Conservation (phyloP, 2,888 invertebrate genomes). For the Papilio gigon region DNA sequence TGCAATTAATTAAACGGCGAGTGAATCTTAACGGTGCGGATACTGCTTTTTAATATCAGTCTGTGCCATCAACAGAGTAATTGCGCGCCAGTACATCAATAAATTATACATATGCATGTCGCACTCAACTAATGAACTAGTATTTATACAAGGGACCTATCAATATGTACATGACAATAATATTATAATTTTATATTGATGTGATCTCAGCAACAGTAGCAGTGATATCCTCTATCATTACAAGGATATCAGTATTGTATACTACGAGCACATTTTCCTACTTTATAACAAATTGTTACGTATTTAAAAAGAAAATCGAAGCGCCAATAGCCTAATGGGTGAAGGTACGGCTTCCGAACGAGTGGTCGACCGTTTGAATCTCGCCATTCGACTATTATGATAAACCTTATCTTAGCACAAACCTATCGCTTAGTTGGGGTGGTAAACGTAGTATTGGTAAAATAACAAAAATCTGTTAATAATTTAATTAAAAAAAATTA, state of each 20-base stretch:
- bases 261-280: neutral
- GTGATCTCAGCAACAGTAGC: neutral
- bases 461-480: too few species aligned
- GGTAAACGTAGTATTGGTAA: too few species aligned
- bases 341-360: too few species aligned
- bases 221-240: neutral
- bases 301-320: too few species aligned
- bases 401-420: too few species aligned
- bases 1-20: slow-evolving; percentile 19
- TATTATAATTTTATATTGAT: neutral
- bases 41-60: slow-evolving; percentile 32
- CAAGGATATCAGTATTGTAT: neutral
- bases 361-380: too few species aligned
- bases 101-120: slow-evolving; percentile 28
- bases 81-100: slow-evolving; percentile 25
- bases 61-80: slow-evolving; percentile 22
- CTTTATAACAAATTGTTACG: neutral
- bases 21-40: slow-evolving; percentile 21
- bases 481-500: too few species aligned
- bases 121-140: slow-evolving; percentile 4
- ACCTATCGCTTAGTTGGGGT: too few species aligned
- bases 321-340: too few species aligned
- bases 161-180: slow-evolving; percentile 3
- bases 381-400: too few species aligned
- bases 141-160: slow-evolving; percentile 14